Evolutionary conservation across 2,113 vertebrate genomes (phyloP).

Genomic region (Lasiurus cinereus): DNA sequence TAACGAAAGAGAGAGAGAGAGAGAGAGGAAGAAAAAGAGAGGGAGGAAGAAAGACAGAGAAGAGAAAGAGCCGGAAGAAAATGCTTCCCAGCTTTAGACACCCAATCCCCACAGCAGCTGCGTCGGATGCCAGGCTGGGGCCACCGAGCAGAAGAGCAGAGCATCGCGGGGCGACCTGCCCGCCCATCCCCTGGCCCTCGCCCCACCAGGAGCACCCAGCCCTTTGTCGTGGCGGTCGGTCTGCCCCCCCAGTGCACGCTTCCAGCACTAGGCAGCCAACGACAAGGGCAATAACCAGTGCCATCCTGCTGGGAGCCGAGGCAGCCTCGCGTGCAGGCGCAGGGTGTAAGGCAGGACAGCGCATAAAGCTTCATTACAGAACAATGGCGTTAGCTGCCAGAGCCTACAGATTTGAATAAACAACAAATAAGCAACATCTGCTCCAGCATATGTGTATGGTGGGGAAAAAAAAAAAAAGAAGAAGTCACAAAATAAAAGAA

Average conservation of each 20-base stretch:
- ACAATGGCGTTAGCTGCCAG: constrained; percentile 92
- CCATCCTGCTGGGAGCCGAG: constrained; percentile 85
- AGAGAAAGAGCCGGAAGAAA: constrained; percentile 60
- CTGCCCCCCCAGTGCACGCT: constrained; percentile 77
- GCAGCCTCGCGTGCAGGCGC: constrained; percentile 86
- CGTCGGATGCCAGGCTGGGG: constrained; percentile 66
- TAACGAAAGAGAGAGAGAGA: constrained; percentile 40
- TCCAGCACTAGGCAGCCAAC: constrained; percentile 85
- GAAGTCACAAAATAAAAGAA: constrained; percentile 94
- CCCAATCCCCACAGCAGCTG: constrained; percentile 80
- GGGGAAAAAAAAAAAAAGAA: constrained; percentile 83
- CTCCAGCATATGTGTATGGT: constrained; percentile 93
- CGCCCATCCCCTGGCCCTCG: neutral
- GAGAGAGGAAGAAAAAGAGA: constrained; percentile 52
- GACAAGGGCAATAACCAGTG: constrained; percentile 86
- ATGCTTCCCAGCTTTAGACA: constrained; percentile 71
- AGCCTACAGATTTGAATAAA: constrained; percentile 93
- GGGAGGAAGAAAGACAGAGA: neutral
- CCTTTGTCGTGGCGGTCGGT: constrained; percentile 74
- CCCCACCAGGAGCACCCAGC: constrained; percentile 67
- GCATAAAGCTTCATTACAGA: constrained; percentile 92
- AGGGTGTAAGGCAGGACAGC: constrained; percentile 89
- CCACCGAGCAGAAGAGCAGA: constrained; percentile 65
- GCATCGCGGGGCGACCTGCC: constrained; percentile 74
- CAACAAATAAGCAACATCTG: constrained; percentile 95